Conservation (phyloP, 2,113 vertebrate species). For the Cettia cetti region DNA sequence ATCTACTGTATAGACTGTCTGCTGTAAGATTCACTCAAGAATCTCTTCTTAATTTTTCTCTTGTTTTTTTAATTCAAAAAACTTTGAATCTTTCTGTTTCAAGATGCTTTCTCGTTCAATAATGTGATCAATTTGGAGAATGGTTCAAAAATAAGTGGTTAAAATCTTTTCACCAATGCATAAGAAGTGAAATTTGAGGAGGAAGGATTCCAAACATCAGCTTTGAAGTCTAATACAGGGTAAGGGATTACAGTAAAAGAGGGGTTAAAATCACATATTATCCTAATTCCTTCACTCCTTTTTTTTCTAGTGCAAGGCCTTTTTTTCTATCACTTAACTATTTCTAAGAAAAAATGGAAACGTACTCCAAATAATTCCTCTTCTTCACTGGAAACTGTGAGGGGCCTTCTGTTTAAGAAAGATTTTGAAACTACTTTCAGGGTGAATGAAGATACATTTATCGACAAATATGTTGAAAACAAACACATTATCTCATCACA, state of each 20-base stretch:
- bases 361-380: fast-evolving
- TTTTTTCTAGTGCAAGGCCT: not conserved
- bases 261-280: not conserved
- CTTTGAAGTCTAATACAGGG: not conserved
- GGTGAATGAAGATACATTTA: not conserved
- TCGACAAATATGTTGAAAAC: not conserved
- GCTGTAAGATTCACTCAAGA: not conserved
- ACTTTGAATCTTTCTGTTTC: not conserved
- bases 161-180: not conserved
- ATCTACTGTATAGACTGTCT: not conserved
- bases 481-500: not conserved
- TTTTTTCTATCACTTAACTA: not conserved
- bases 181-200: not conserved
- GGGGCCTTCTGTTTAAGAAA: not conserved
- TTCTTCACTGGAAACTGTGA: not conserved
- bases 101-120: not conserved
- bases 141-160: not conserved
- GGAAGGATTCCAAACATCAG: not conserved
- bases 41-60: not conserved
- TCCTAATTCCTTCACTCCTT: not conserved
- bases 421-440: not conserved
- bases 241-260: not conserved
- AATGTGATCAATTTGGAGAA: not conserved
- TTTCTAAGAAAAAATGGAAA: not conserved
- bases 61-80: not conserved